Evolutionary conservation across 2,797 vertebrate genomes (phyloP).

Genomic region (Enteromius paludinosus): DNA sequence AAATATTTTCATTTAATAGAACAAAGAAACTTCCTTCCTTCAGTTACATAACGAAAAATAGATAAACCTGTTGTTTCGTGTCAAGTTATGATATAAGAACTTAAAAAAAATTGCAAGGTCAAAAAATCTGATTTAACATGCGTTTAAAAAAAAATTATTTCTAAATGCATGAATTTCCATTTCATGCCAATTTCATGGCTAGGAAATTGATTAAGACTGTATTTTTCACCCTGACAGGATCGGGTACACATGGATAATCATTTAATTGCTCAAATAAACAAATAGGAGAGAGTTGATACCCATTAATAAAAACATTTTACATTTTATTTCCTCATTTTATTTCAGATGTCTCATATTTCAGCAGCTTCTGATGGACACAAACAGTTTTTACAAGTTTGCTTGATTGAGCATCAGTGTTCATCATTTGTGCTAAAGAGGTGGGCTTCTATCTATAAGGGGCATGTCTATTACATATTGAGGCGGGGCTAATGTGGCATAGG

Average conservation of each 20-base stretch:
- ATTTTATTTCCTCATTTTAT: constrained; percentile 65
- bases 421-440: constrained; percentile 46
- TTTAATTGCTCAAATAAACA: neutral
- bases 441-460: constrained; percentile 22
- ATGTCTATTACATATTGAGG: constrained; percentile 14
- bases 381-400: constrained; percentile 60
- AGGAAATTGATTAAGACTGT: neutral
- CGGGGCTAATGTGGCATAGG: constrained; percentile 27
- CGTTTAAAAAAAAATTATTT: no score
- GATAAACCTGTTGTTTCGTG: neutral
- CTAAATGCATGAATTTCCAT: no score
- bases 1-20: neutral
- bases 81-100: neutral
- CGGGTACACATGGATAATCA: neutral
- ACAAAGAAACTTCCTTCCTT: neutral
- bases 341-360: constrained; percentile 74
- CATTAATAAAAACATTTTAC: constrained; percentile 3
- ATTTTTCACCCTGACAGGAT: neutral
- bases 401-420: constrained; percentile 36
- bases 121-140: no score
- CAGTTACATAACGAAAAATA: neutral
- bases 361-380: constrained; percentile 75
- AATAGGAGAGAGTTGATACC: neutral
- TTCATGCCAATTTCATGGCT: neutral
- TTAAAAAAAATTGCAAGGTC: neutral